phyloP scores from a whole-genome alignment of 2,888 invertebrate species.

The Polyommatus icarus region DNA sequence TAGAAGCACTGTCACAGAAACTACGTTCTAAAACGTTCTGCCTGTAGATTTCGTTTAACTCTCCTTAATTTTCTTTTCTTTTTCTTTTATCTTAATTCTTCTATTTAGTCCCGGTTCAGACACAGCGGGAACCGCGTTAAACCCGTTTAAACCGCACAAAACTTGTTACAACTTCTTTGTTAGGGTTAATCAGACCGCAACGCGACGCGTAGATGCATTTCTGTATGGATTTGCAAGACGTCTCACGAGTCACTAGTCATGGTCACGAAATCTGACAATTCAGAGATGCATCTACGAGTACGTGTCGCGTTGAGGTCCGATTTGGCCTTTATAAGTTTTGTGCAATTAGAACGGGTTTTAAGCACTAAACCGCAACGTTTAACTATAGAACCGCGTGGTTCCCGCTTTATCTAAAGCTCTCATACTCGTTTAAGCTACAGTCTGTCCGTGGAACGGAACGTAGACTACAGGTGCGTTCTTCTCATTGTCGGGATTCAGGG shows the following conservation, averaged over 20 bases:
- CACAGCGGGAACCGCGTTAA: background rate
- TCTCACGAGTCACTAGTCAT: no score
- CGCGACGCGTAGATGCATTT: no score
- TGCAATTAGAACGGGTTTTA: no score
- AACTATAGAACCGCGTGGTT: background rate
- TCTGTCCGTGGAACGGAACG: conserved; percentile 75
- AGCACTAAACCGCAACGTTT: background rate
- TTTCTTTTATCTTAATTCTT: background rate
- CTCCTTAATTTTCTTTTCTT: background rate
- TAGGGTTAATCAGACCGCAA: no score
- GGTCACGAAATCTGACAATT: no score
- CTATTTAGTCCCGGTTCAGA: background rate
- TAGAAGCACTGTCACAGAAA: background rate
- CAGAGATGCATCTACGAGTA: no score
- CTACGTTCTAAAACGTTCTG: background rate
- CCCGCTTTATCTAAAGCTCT: background rate
- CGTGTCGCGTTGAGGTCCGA: no score
- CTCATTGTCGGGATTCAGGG: conserved; percentile 64
- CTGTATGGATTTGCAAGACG: no score
- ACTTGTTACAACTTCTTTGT: no score
- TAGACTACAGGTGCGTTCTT: conserved; percentile 68
- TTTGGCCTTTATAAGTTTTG: no score
- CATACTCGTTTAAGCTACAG: conserved; percentile 53
- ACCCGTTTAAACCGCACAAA: no score
- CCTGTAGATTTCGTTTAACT: background rate